Evolutionary conservation across 2,888 invertebrate species (phyloP), one percentile per base, ranked within the genome.

Genomic region (Lithodes maja): DNA sequence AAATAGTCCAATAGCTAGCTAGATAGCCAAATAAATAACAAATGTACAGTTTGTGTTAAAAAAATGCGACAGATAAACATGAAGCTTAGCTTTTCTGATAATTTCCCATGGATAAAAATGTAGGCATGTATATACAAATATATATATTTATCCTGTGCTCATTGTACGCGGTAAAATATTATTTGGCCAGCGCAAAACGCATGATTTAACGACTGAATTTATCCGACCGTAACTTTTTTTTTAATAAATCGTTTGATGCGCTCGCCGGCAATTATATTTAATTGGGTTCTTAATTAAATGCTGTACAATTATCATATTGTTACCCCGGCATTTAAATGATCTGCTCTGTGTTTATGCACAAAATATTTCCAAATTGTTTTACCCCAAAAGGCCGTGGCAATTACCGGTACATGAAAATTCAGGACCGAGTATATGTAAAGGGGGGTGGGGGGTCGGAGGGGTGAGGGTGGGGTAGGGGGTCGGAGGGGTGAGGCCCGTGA

Each of bases 191-290:
- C 5, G 5, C 7, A 61, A 61, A 61, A 61, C 61, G 12, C 7
- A 61, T 7, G 12, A 7, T 61, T 71, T 80, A 54, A 80, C 79
- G 53, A 80, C 55, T 80, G 53, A 54, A 77, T 54, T 80, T 80
- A 61, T 61, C 61, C 7, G 61, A 12, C 61, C 7, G 61, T 7
- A 61, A 12, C 61, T 61, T 61, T 61, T 61, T 61, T 61, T 61
- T 61, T 61, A 7, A 12, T 61, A 61, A 61, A 61, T 61, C 61
- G 61, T 61, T 61, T 61, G 61, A 61, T 61, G 61, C 61, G 61
- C 61, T 61, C 61, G 61, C 61, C 61, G 61, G 5, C 61, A 61
- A 61, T 61, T 61, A 61, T 61, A 7, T 61, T 61, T 61, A 61
- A 61, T 61, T 61, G 61, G 61, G 61, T 61, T 61, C 61, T 61